Evolutionary conservation across 1,140 invertebrate species (phyloP).

Genomic region (Lamellibrachia luymesi): DNA sequence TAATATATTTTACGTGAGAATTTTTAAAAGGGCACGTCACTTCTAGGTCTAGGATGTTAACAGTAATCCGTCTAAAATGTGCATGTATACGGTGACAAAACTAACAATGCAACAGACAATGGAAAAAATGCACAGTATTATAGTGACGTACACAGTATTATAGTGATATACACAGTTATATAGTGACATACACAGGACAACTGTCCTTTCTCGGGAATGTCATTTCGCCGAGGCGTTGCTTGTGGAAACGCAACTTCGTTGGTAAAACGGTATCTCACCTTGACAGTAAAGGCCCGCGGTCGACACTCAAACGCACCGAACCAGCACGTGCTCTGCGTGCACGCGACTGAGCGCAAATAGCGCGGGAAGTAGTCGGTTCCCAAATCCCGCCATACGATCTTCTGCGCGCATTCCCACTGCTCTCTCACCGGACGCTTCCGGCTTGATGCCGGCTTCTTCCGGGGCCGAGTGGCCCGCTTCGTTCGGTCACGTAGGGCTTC

Average conservation of each 20-base stretch:
- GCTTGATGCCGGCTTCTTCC: neutral
- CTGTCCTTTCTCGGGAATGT: too few relatives aligned
- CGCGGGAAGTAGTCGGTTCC: neutral
- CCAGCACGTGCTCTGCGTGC: neutral
- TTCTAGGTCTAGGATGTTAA: too few relatives aligned
- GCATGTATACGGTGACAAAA: too few relatives aligned
- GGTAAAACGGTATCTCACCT: neutral
- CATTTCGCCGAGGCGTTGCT: too few relatives aligned
- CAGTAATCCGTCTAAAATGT: too few relatives aligned
- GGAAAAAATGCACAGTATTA: too few relatives aligned
- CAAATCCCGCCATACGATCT: neutral
- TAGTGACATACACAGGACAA: too few relatives aligned
- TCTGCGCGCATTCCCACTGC: neutral
- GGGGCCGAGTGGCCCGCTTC: neutral
- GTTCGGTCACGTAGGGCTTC: neutral
- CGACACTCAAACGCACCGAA: neutral
- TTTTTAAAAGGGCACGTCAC: too few relatives aligned
- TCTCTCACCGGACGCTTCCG: neutral
- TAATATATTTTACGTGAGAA: too few relatives aligned
- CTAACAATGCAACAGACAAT: too few relatives aligned
- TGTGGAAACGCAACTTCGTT: neutral
- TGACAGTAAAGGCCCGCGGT: neutral
- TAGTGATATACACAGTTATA: too few relatives aligned
- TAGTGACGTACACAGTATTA: too few relatives aligned
- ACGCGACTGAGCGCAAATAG: neutral